A percentile compares a stretch with the other conserved stretches of the same genome.
These are phyloP conservation scores for Apomyelois bistriatella DNA, from an alignment of 2,888 invertebrate genomes.

Conservation along the genomic window DNA sequence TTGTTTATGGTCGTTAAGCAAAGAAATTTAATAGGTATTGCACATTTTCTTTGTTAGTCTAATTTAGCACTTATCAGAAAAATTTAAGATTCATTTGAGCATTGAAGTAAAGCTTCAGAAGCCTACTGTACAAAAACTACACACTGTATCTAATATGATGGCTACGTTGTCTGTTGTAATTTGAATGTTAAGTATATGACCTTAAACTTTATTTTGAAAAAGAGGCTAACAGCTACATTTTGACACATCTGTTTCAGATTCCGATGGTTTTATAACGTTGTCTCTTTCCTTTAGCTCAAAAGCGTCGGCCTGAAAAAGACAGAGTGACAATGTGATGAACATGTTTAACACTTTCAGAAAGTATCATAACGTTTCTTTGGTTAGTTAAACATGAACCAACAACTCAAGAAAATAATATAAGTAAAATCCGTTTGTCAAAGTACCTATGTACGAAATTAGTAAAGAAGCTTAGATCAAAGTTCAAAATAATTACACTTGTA, in stretches of 20 bases:
- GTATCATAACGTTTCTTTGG: no score
- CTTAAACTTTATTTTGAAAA: slow-evolving; percentile 17
- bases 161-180: slow-evolving; percentile 1
- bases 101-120: slow-evolving; percentile 2
- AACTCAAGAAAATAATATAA: no score
- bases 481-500: no score
- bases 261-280: slow-evolving; percentile 69
- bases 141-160: not conserved
- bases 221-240: slow-evolving; percentile 69
- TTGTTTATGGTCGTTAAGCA: not conserved
- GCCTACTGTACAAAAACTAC: slow-evolving; percentile 8
- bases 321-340: not conserved
- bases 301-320: slow-evolving; percentile 66
- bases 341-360: no score
- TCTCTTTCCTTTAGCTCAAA: slow-evolving; percentile 72
- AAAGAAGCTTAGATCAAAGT: no score
- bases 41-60: not conserved
- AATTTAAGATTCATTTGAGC: not conserved
- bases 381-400: no score
- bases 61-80: not conserved
- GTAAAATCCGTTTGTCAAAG: no score
- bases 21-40: not conserved
- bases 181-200: not conserved
- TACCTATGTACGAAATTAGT: no score
- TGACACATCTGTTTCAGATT: slow-evolving; percentile 71